Evolutionary conservation across 1,140 invertebrate genomes (phyloP), one percentile per base, ranked within the genome.

Genomic region (Bombus balteatus): DNA sequence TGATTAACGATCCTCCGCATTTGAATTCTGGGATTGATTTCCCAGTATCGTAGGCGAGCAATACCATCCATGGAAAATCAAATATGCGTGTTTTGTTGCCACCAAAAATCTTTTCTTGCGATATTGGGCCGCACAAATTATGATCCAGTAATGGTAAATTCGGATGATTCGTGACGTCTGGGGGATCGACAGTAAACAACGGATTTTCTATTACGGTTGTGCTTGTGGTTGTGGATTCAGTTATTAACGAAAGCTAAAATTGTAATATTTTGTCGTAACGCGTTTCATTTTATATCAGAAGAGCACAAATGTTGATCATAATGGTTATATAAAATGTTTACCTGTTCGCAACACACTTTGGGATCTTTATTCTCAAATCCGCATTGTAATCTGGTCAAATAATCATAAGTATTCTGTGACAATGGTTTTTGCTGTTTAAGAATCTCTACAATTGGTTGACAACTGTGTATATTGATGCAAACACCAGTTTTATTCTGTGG

Each of bases 51-150:
- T 97, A 97, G 0, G 95, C 93, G 13, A 97, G 89, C 0, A 97
- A 92, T 0, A 96, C 96, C 96, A 97, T 97, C 97, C 97, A 97
- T 0, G 97, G 97, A 91, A 96, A 97, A 84, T 97, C 96, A 81
- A 95, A 96, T 3, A 97, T 85, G 3, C 91, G 91, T 0, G 97
- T 96, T 83, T 95, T 95, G 39, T 96, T 95, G 0, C 96, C 97
- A 22, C 96, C 95, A 37, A 96, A 90, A 57, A 97, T 96, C 88
- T 93, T 96, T 37, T 95, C 90, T 41, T 92, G 79, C 9, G 84
- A 90, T 2, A 95, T 39, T 1, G 90, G 86, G 1, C 96, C 96
- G 59, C 96, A 96, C 0, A 85, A 75, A 8, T 87, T 43, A 3
- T 88, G 82, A 81, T 94, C 88, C 32, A 97, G 77, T 1, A 97